Percentiles rank a stretch among this genome's conserved stretches.
Evolutionary conservation across 2,113 vertebrate species (phyloP).

Genomic region (Notothenia coriiceps): DNA sequence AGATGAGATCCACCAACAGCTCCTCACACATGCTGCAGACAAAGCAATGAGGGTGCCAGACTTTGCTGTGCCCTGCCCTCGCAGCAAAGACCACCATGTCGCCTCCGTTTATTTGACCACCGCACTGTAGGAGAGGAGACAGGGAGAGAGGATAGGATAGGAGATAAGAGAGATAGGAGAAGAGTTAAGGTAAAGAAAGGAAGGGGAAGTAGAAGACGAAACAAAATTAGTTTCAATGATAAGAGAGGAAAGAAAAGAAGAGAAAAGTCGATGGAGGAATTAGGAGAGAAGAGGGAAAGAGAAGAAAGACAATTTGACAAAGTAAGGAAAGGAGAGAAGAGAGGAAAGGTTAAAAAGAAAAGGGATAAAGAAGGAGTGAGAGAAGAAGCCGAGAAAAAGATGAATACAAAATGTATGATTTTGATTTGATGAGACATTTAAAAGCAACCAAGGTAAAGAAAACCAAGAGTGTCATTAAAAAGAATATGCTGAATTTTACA

Average conservation of each 20-base stretch:
- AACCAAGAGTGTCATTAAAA: background rate
- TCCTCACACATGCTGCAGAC: conserved; percentile 94
- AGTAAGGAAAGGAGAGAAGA: background rate
- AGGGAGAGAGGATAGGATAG: background rate
- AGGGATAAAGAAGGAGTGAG: background rate
- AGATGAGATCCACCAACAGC: conserved; percentile 96
- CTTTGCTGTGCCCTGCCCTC: conserved; percentile 90
- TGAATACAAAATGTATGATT: conserved; percentile 4
- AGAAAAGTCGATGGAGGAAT: background rate
- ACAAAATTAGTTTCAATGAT: no score
- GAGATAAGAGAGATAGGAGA: background rate
- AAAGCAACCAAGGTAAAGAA: background rate
- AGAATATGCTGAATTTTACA: conserved; percentile 7
- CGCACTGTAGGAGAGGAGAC: conserved; percentile 84
- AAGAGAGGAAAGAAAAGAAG: no score
- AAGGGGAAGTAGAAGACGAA: no score
- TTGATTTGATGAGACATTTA: conserved; percentile 21
- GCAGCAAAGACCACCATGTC: conserved; percentile 97
- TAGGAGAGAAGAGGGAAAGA: no score
- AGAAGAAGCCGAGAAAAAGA: conserved; percentile 1
- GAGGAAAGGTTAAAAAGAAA: background rate
- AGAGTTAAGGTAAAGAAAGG: no score
- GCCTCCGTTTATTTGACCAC: conserved; percentile 93
- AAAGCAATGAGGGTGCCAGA: conserved; percentile 98
- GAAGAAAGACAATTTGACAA: background rate